Conservation (phyloP, 2,113 vertebrate genomes). For the Plotosus lineatus region DNA sequence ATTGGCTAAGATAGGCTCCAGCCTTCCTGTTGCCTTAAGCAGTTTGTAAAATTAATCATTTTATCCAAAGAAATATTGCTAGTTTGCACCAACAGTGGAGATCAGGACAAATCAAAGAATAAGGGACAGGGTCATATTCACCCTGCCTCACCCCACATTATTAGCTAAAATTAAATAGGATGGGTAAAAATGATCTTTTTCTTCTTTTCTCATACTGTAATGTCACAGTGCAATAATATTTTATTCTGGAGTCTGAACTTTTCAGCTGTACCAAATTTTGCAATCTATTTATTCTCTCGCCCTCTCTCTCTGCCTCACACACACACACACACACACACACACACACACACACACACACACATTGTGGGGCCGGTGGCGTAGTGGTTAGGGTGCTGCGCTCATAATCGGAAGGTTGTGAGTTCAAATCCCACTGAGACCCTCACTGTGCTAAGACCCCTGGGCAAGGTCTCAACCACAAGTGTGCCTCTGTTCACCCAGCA, state of each 20-base stretch:
- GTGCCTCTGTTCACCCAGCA: too few relatives aligned
- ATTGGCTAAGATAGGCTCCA: too few relatives aligned
- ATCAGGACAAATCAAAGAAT: background rate
- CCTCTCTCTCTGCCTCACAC: background rate
- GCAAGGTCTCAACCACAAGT: too few relatives aligned
- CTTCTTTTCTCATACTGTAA: background rate
- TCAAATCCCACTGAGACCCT: too few relatives aligned
- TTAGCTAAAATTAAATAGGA: background rate
- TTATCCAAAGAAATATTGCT: conserved; percentile 11
- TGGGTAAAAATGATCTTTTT: background rate
- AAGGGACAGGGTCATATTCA: conserved; percentile 2
- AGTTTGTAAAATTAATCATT: too few relatives aligned
- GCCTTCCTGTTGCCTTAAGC: too few relatives aligned
- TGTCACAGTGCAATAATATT: background rate
- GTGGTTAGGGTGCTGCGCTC: too few relatives aligned
- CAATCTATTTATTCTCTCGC: background rate
- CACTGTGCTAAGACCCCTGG: too few relatives aligned
- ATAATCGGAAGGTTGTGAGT: too few relatives aligned
- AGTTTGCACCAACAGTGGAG: background rate
- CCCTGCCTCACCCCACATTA: background rate
- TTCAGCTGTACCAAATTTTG: background rate
- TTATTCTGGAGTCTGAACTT: background rate
- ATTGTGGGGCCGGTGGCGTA: too few relatives aligned
- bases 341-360: too few relatives aligned
- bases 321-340: too few relatives aligned